A percentile compares a stretch with the other conserved stretches of the same genome.
phyloP scores from a whole-genome alignment of 2,113 vertebrate genomes.

The Galeopterus variegatus region DNA sequence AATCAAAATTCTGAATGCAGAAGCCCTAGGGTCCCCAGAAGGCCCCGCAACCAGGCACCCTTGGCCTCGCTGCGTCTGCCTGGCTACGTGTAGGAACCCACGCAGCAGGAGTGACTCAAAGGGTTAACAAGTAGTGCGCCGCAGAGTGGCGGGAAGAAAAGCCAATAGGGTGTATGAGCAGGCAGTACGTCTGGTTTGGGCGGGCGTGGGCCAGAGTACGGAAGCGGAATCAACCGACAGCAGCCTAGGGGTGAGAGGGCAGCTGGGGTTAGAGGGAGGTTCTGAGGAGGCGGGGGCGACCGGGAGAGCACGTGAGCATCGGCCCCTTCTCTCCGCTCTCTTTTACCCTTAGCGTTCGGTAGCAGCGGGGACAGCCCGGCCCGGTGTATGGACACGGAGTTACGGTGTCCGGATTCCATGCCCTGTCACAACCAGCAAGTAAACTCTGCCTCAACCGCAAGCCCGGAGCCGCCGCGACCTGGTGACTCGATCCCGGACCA shows the following conservation, averaged over 20 bases:
- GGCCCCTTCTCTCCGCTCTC: background rate
- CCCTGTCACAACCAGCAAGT: constrained; percentile 92
- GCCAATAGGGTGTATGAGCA: constrained; percentile 53
- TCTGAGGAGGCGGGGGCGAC: background rate
- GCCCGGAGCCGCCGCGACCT: constrained; percentile 60
- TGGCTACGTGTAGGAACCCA: background rate
- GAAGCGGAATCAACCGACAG: background rate
- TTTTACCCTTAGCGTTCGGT: background rate
- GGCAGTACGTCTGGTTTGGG: background rate
- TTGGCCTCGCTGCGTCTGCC: accelerated
- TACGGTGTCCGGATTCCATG: constrained; percentile 87
- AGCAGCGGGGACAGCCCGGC: constrained; percentile 6
- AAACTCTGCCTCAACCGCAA: constrained; percentile 84
- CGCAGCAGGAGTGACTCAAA: background rate
- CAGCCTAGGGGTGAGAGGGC: constrained; percentile 5
- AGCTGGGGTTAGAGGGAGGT: background rate
- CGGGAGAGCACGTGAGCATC: background rate
- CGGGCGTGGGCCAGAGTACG: background rate
- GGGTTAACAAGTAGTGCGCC: constrained; percentile 49
- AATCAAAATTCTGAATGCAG: background rate
- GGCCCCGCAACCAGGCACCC: background rate
- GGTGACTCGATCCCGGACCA: constrained; percentile 26
- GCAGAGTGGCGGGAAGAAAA: constrained; percentile 15
- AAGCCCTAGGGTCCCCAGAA: background rate
- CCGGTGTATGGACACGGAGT: constrained; percentile 75